Base-by-base conservation (phyloP, 2,113 vertebrate species). In the Orthonyx spaldingii region DNA sequence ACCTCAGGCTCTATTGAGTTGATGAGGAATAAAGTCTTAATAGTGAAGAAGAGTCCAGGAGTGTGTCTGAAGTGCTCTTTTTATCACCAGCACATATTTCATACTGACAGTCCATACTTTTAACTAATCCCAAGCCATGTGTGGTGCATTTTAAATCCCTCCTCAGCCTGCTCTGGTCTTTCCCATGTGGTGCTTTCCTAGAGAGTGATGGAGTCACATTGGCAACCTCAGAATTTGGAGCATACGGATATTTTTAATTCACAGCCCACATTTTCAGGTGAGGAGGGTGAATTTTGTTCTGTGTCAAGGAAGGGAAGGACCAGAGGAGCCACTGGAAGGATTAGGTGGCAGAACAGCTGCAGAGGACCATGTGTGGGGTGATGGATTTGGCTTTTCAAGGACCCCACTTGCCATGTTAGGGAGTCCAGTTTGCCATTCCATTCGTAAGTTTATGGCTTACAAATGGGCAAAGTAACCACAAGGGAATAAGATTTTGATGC, bases 11-110 rank as follows among this genome's bases (percentile, higher is more conserved):
- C 78, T 47, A 26, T 88, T 2, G 16, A 70, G 79, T 22, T 93
- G 94, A 86, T 96, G 78, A 93, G 71, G 52, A 93, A 77, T 93
- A 93, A 95, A 94, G 47, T 80, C 95, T 77, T 41, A 63, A 84
- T 80, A 93, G 92, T 81, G 91, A 94, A 94, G 94, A 96, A 49
- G 84, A 94, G 78, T 84, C 78, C 69, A 70, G 60, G 70, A 93
- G 91, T 46, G 72, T 75, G 81, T 82, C 52, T 90, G 3, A 95
- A 95, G 87, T 84, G 87, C 92, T 92, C 69, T 19, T 81, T 80
- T 97, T 95, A 88, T 90, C 39, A 0, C 82, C 80, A 93, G 90
- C 93, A 64, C 85, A 68, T 95, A 93, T 92, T 96, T 96, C 90
- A 92, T 72, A 8, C 79, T 93, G 94, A 84, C 92, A 93, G 82